phyloP scores from a whole-genome alignment of 1,140 invertebrate genomes.

The Macrosteles quadrilineatus region DNA sequence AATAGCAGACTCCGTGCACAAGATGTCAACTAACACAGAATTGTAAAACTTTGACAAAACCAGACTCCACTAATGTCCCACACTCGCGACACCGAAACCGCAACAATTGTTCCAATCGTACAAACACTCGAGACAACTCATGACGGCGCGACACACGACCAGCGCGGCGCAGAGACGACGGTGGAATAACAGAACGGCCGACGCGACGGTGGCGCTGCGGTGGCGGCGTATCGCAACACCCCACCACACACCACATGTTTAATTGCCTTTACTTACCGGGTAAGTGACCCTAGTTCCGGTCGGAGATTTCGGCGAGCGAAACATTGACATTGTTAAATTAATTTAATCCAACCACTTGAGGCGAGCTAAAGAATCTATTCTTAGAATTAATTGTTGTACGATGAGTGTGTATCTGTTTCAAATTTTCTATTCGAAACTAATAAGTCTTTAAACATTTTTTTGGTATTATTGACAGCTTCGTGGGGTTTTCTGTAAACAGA shows the following conservation, averaged over 20 bases:
- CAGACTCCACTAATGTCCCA: background rate
- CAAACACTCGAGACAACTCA: conserved; percentile 17
- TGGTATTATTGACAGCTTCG: too few species aligned
- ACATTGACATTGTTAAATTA: too few species aligned
- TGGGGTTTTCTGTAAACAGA: too few species aligned
- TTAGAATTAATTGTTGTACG: too few species aligned
- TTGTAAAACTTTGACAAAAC: background rate
- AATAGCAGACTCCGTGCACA: background rate
- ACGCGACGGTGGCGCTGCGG: too few species aligned
- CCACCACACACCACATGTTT: conserved; percentile 6
- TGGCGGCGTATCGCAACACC: too few species aligned
- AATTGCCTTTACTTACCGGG: background rate
- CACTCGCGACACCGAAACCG: background rate
- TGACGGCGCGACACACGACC: background rate
- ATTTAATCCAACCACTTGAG: too few species aligned
- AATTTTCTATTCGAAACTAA: too few species aligned
- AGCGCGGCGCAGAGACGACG: background rate
- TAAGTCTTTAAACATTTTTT: too few species aligned
- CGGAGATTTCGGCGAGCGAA: background rate
- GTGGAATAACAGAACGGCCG: conserved; percentile 8
- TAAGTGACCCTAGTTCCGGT: conserved; percentile 1
- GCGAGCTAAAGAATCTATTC: too few species aligned
- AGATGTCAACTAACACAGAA: too few species aligned
- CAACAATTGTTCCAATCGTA: conserved; percentile 7
- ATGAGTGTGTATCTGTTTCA: too few species aligned